These are phyloP conservation scores for Polypedilum pembai DNA, from an alignment of 1,140 invertebrate species.

Conservation along the genomic window DNA sequence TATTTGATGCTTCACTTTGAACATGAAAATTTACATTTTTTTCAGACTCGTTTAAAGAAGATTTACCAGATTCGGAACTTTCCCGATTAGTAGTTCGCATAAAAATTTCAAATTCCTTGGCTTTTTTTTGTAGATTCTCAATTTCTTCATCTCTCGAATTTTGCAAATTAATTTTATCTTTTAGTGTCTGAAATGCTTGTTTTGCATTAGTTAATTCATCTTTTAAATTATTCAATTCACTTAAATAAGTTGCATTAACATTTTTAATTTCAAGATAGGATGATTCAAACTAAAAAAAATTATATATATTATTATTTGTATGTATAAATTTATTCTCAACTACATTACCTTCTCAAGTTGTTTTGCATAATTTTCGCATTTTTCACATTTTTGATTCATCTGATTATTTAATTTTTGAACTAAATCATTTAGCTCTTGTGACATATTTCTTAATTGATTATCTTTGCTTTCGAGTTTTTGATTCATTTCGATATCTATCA, in stretches of 20 bases:
- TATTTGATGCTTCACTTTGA: background rate
- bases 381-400: slow-evolving; percentile 33
- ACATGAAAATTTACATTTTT: background rate
- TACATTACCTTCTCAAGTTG: background rate
- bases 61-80: background rate
- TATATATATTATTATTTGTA: background rate
- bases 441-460: too few species aligned
- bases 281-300: slow-evolving; percentile 37
- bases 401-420: too few species aligned
- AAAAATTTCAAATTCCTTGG: slow-evolving; percentile 49
- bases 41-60: slow-evolving; percentile 20
- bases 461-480: too few species aligned
- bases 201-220: slow-evolving; percentile 35
- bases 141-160: slow-evolving; percentile 46
- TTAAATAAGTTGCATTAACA: slow-evolving; percentile 34
- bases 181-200: slow-evolving; percentile 32
- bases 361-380: slow-evolving; percentile 36
- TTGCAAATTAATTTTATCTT: slow-evolving; percentile 39
- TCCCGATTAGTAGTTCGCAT: slow-evolving; percentile 38
- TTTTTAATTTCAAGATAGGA: slow-evolving; percentile 38
- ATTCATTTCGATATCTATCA: too few species aligned
- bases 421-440: too few species aligned
- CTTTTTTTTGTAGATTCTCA: slow-evolving; percentile 47
- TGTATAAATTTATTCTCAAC: too few species aligned
- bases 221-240: slow-evolving; percentile 35